Evolutionary conservation across 2,113 vertebrate genomes (phyloP), one percentile per base, ranked within the genome.

Genomic region (Malurus cyaneus): DNA sequence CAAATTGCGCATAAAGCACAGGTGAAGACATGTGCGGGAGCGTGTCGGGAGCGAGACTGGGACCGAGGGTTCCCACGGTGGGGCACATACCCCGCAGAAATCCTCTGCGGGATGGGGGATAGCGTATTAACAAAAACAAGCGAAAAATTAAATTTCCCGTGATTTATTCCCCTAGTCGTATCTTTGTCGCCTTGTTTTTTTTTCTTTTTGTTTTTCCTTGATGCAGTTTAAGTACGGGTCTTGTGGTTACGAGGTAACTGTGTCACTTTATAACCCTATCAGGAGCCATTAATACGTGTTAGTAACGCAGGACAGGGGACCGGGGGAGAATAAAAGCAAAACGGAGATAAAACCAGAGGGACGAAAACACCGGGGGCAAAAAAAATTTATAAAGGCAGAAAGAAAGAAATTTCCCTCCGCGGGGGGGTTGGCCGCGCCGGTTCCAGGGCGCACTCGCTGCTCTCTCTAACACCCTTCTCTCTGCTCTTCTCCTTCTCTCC

Each of bases 1-100:
- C 52, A 93, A 94, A 93, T 66, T 66, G 94, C 54, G n/a, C 85
- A 93, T 91, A 95, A 97, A 96, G 92, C 73, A 61, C 92, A 94
- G 80, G 95, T 96, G 94, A 96, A 93, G 12, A 44, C 8, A 6
- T 7, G 47, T 49, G 39, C 14, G 8, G 47, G 31, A 60, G 31
- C 2, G 39, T 62, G 31, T 13, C 11, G 6, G 67, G 34, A 57
- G 18, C 36, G 9, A 34, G 31, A 7, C 13, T 13, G 46, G 39
- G 31, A 69, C 18, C 2, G 25, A 20, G 52, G 12, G 31, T 10
- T 92, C 69, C 50, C 53, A 32, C 32, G 2, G 29, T 11, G 50
- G 16, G 49, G 21, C 21, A 41, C 54, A 12, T 13, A 21, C 5
- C 9, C 67, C 8, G 10, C 62, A 42, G 34, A 67, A 86, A 77